Conservation (phyloP, 2,888 invertebrate genomes). For the Tridacna crocea region DNA sequence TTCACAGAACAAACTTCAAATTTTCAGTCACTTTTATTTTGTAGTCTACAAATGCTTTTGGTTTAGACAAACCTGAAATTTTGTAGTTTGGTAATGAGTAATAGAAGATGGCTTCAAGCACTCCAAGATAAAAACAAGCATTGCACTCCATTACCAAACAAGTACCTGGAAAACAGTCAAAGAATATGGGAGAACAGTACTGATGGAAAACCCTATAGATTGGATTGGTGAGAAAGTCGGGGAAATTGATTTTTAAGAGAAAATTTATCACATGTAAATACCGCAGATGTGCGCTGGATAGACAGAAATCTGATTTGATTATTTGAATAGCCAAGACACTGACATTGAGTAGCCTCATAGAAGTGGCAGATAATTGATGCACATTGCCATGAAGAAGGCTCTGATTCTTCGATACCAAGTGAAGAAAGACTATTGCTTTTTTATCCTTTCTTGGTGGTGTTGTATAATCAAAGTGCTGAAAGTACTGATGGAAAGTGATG, state of each 20-base stretch:
- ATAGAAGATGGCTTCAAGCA: not conserved
- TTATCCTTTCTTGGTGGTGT: too few relatives aligned
- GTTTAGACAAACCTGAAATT: not conserved
- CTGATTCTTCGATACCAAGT: not conserved
- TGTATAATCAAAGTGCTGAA: too few relatives aligned
- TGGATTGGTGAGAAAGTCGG: conserved; percentile 9
- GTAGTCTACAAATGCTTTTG: too few relatives aligned
- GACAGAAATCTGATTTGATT: conserved; percentile 22
- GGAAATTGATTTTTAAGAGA: conserved; percentile 16
- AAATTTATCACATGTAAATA: not conserved
- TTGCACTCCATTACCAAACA: not conserved
- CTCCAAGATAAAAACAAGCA: not conserved
- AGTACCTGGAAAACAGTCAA: not conserved
- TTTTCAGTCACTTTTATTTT: too few relatives aligned
- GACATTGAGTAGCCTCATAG: conserved; percentile 11
- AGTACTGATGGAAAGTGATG: too few relatives aligned
- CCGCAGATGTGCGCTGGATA: not conserved
- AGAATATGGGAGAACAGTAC: not conserved
- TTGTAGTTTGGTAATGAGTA: not conserved
- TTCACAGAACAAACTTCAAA: too few relatives aligned
- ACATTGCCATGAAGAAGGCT: not conserved
- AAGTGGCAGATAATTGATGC: conserved; percentile 14
- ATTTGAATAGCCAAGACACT: conserved; percentile 4
- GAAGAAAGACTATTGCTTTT: too few relatives aligned
- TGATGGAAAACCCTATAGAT: not conserved